A percentile compares a stretch with the other conserved stretches of the same genome.
Conservation (phyloP, 2,113 vertebrate genomes). For the Gymnobelideus leadbeateri region DNA sequence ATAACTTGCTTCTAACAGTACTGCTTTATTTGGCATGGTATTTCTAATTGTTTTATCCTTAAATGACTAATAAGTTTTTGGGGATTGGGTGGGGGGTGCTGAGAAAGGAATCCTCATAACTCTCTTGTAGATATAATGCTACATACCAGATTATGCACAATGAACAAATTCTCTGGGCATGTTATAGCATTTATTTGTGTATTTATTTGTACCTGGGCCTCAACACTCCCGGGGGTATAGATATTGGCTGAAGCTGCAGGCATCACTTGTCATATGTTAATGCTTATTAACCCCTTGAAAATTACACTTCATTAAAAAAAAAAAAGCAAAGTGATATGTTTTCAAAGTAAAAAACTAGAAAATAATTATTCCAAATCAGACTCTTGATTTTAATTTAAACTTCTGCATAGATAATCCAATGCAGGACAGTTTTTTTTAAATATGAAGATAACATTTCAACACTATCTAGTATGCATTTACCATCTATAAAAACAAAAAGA, state of each 20-base stretch:
- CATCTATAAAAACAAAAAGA: neutral
- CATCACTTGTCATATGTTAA: neutral
- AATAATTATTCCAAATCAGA: constrained; percentile 34
- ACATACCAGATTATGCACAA: neutral
- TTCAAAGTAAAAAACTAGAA: neutral
- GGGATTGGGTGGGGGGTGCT: neutral
- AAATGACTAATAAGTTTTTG: neutral
- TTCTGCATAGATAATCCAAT: neutral
- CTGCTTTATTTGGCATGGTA: neutral
- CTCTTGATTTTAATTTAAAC: neutral
- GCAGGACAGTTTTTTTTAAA: neutral
- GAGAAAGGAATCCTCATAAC: neutral
- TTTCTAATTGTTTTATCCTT: neutral
- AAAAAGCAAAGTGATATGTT: constrained; percentile 20
- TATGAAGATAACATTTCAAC: neutral
- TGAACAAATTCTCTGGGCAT: neutral
- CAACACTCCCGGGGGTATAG: neutral
- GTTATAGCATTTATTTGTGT: neutral
- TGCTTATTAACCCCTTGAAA: constrained; percentile 28
- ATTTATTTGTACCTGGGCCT: neutral
- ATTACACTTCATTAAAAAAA: constrained; percentile 40
- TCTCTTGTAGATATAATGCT: neutral
- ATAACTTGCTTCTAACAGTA: neutral
- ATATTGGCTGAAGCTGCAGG: neutral
- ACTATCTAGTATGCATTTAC: neutral